Evolutionary conservation across 1,140 invertebrate genomes (phyloP), one percentile per base, ranked within the genome.

Genomic region (Phthorimaea operculella): DNA sequence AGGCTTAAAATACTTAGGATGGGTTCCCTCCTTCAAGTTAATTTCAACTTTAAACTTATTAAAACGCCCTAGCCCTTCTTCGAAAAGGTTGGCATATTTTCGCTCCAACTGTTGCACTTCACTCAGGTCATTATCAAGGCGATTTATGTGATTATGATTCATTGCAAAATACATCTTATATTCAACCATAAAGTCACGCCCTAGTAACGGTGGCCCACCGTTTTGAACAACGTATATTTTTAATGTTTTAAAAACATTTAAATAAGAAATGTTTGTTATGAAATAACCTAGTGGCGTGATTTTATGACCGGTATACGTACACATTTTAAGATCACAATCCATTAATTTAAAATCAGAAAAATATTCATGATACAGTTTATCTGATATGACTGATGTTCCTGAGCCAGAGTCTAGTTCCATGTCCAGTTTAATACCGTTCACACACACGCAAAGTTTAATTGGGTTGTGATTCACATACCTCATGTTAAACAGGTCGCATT

Each of bases 321-420:
- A 50, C 48, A 50, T 50, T 28, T 15, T 21, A 9, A 50, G 14
- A 50, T 50, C 48, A 50, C 48, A 9, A 8, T 50, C 17, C 5
- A 5, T 21, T 50, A 50, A 15, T 12, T 11, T 21, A 10, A 50
- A 28, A 14, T 50, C 11, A 10, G 48, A 21, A 50, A 50, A 50
- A 33, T 50, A 14, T 16, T 9, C 16, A n/a, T 47, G 7, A 33
- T 50, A 50, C 48, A 50, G 18, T 33, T 50, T 50, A 21, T 33
- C 17, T 11, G 48, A 50, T 50, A 50, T 50, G 14, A 50, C 48
- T 10, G 48, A 28, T 28, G 48, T 33, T 7, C 48, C 48, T 10
- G 45, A 47, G 45, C 45, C 48, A 21, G 48, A 50, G 21, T 50
- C 48, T 50, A 50, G 12, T 33, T 50, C 48, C 48, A 50, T 50